Conservation (phyloP, 1,140 invertebrate genomes). For the Belonocnema kinseyi region DNA sequence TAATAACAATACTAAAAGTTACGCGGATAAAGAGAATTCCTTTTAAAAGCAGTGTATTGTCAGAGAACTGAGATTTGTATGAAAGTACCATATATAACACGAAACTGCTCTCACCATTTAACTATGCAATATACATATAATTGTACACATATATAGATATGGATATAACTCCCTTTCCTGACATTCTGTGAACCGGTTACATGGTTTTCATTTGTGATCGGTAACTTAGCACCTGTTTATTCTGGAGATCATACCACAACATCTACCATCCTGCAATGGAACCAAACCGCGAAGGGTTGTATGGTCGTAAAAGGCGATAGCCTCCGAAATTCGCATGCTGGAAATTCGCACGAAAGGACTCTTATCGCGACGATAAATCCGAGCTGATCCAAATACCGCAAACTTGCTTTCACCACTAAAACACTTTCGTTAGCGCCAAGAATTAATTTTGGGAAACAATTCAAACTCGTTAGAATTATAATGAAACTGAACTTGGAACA, state of each 20-base stretch:
- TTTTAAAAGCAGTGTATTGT: too few relatives aligned
- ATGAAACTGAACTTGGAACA: neutral
- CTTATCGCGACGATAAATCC: conserved; percentile 19
- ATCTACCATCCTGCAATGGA: neutral
- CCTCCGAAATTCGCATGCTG: conserved; percentile 8
- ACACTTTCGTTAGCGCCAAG: too few relatives aligned
- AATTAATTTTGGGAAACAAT: conserved; percentile 9
- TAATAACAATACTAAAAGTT: too few relatives aligned
- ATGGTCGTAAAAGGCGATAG: neutral
- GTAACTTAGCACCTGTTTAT: conserved; percentile 19
- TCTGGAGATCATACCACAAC: conserved; percentile 7
- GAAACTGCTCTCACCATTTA: too few relatives aligned
- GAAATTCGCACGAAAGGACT: conserved; percentile 14
- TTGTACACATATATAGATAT: too few relatives aligned
- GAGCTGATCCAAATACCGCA: neutral
- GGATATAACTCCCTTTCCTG: neutral
- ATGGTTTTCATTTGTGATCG: neutral
- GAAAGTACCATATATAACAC: too few relatives aligned
- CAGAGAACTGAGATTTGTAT: too few relatives aligned
- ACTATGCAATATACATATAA: too few relatives aligned
- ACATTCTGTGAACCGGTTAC: neutral
- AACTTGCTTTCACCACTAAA: conserved; percentile 1
- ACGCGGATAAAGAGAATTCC: too few relatives aligned
- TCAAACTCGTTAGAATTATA: neutral
- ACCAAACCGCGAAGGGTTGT: conserved; percentile 13